Conservation (phyloP, 2,888 invertebrate species). For the Diadegma fenestrale region DNA sequence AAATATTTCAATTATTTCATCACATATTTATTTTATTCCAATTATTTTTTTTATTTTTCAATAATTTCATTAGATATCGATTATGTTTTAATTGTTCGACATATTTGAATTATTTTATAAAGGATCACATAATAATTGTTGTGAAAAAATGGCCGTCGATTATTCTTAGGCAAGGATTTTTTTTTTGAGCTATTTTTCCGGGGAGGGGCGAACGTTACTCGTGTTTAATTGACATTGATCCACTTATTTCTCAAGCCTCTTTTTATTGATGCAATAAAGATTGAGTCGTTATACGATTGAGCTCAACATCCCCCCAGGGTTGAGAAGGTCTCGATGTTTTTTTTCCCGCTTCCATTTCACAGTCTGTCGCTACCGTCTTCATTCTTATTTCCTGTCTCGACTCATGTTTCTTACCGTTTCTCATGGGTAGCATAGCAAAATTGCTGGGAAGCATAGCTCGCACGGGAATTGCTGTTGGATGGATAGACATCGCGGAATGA, state of each 20-base stretch:
- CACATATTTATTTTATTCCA: too few relatives aligned
- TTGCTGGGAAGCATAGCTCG: constrained; percentile 69
- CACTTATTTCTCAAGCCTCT: neutral
- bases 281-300: constrained; percentile 68
- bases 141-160: too few relatives aligned
- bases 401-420: constrained; percentile 49
- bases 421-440: constrained; percentile 66
- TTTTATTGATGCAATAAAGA: constrained; percentile 65
- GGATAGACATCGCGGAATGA: constrained; percentile 71
- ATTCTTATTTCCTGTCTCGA: constrained; percentile 31
- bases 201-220: neutral
- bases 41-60: too few relatives aligned
- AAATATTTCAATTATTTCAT: too few relatives aligned
- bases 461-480: constrained; percentile 65
- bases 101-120: too few relatives aligned
- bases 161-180: too few relatives aligned
- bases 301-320: constrained; percentile 55
- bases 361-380: constrained; percentile 23
- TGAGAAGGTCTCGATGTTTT: constrained; percentile 23
- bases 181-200: neutral
- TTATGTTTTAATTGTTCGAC: too few relatives aligned
- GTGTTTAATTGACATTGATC: neutral
- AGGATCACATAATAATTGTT: too few relatives aligned
- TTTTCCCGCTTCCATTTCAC: constrained; percentile 29
- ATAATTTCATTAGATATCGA: too few relatives aligned